phyloP scores from a whole-genome alignment of 2,888 invertebrate species.

The Ophion slaviceki region DNA sequence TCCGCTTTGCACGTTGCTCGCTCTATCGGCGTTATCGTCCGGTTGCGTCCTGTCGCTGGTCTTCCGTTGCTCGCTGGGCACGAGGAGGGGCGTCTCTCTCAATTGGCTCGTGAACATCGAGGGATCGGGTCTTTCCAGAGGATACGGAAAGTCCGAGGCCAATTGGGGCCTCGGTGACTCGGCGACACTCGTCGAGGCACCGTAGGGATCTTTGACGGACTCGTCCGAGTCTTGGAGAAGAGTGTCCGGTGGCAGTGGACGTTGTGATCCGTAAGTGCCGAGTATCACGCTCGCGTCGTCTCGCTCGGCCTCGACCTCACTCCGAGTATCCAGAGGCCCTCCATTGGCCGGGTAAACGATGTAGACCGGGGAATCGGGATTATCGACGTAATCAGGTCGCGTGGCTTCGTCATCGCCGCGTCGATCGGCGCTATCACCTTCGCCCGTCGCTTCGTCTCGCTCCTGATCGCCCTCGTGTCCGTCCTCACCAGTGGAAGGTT shows the following conservation, averaged over 20 bases:
- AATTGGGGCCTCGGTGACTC: slow-evolving; percentile 74
- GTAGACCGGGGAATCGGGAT: slow-evolving; percentile 82
- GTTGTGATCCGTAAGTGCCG: slow-evolving; percentile 85
- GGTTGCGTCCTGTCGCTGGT: slow-evolving; percentile 12
- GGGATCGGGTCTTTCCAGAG: slow-evolving; percentile 86
- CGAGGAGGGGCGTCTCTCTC: slow-evolving; percentile 82
- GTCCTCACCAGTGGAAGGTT: slow-evolving; percentile 76
- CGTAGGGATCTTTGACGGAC: slow-evolving; percentile 77
- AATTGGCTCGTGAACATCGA: slow-evolving; percentile 79
- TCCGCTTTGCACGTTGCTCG: background rate
- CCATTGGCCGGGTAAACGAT: slow-evolving; percentile 87
- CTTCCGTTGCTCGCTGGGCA: slow-evolving; percentile 78
- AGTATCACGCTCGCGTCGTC: slow-evolving; percentile 85
- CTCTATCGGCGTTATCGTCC: slow-evolving; percentile 31
- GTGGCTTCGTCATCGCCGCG: slow-evolving; percentile 55
- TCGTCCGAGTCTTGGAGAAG: slow-evolving; percentile 75
- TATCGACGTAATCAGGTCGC: slow-evolving; percentile 70
- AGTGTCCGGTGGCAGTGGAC: slow-evolving; percentile 83
- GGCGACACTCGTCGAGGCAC: slow-evolving; percentile 24
- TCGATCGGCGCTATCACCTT: slow-evolving; percentile 8
- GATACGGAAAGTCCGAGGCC: slow-evolving; percentile 88
- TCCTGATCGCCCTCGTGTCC: slow-evolving; percentile 61
- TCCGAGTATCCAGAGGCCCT: slow-evolving; percentile 81
- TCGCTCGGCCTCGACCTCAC: slow-evolving; percentile 80
- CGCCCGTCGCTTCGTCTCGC: slow-evolving; percentile 49